Evolutionary conservation across 2,797 vertebrate genomes (phyloP).

Genomic region (Sphenodon punctatus): DNA sequence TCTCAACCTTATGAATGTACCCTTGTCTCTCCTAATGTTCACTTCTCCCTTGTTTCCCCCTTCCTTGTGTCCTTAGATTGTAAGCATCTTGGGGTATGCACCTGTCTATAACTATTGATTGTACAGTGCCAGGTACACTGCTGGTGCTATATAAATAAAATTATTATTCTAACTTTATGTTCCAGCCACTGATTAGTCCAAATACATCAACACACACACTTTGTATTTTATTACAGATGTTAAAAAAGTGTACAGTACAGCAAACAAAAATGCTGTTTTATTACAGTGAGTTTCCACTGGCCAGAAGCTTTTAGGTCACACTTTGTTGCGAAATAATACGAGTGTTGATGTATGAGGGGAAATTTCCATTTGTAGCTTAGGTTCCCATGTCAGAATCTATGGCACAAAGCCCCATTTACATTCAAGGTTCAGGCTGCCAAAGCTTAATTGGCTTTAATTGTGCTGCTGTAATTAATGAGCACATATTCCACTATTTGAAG

Average conservation of each 20-base stretch:
- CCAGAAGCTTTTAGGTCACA: background rate
- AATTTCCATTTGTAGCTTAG: background rate
- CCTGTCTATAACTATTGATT: too few species aligned
- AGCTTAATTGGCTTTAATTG: background rate
- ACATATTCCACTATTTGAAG: background rate
- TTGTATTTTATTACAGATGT: background rate
- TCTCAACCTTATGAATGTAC: too few species aligned
- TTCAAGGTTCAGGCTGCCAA: background rate
- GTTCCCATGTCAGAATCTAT: background rate
- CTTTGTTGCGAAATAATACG: background rate
- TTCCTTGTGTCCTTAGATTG: too few species aligned
- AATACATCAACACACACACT: fast-evolving
- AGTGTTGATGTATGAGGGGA: fast-evolving
- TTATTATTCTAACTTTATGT: too few species aligned
- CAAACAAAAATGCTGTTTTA: background rate
- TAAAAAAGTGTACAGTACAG: background rate
- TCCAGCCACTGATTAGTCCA: background rate
- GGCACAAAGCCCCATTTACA: background rate
- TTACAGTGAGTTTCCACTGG: background rate
- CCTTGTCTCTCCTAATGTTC: too few species aligned
- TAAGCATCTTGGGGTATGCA: too few species aligned
- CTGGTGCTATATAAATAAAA: too few species aligned
- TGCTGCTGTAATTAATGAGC: background rate
- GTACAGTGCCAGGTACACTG: too few species aligned
- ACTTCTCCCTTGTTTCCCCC: too few species aligned